Evolutionary conservation across 30 jellyfish, hydroid and myxozoan genomes (phyloP), one percentile per base, ranked within the genome.

Genomic region (Calvadosia cruxmelitensis): DNA sequence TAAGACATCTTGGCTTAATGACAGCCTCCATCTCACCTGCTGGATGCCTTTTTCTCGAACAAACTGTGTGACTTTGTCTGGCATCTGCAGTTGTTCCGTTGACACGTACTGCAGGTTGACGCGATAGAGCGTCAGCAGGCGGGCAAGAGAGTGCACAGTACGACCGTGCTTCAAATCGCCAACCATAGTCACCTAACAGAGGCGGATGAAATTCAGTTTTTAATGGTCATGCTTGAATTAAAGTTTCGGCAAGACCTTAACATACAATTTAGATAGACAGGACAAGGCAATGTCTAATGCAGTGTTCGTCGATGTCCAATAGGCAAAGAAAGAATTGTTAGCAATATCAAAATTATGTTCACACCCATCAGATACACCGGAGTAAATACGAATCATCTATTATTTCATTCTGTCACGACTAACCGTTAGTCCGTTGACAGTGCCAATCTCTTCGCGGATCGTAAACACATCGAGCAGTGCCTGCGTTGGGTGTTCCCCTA

Each of bases 401-500:
- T n/a, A 49, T 10, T n/a, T n/a, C n/a, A n/a, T n/a, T n/a, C n/a
- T n/a, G n/a, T n/a, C n/a, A n/a, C n/a, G n/a, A n/a, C n/a, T n/a
- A n/a, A 88, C 95, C 76, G 95, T 90, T 1, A 90, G 69, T 33
- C 95, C 95, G 72, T 90, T 90, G 31, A 90, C 99, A 48, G 99
- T 90, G 5, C 99, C 99, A 31, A 82, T 90, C 74, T 90, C 99
- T 52, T 90, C 99, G 27, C 99, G 49, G 31, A 90, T 90, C 0
- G 99, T 90, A 57, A 90, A 90, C 26, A 82, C 93, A 74, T 90
- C 99, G 28, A 90, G 66, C n/a, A 90, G 51, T 0, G 94, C 95
- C 67, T 90, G 99, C 0, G 99, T 90, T 15, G 99, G 99, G 79
- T 90, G 99, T 68, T 90, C 99, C 5, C 99, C 99, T 31, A 90